A percentile compares a stretch with the other conserved stretches of the same genome.
Conservation (phyloP, 2,797 vertebrate genomes). For the Enteromius treurensis region DNA sequence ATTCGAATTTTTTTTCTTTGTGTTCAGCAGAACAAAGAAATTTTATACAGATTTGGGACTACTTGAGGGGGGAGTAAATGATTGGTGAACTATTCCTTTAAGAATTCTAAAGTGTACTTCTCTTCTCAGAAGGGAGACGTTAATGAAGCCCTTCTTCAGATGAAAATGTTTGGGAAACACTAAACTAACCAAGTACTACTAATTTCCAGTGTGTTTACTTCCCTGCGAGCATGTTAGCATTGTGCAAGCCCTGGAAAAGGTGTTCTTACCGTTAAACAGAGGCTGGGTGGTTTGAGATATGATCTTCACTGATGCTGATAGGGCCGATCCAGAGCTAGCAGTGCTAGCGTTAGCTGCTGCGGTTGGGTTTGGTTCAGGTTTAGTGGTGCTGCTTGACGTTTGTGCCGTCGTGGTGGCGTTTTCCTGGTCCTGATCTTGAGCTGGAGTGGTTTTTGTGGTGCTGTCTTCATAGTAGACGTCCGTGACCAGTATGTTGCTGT, state of each 20-base stretch:
- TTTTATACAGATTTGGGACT: too few species aligned
- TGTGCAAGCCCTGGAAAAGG: not conserved
- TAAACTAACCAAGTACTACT: not conserved
- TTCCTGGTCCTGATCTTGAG: conserved; percentile 44
- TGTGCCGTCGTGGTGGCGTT: conserved; percentile 63
- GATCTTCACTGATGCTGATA: conserved; percentile 42
- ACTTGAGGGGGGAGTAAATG: too few species aligned
- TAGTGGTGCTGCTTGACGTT: conserved; percentile 71
- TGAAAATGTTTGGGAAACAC: not conserved
- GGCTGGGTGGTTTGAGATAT: conserved; percentile 89
- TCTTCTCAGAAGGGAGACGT: not conserved
- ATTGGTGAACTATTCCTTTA: not conserved
- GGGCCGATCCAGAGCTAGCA: not conserved
- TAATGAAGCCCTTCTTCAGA: not conserved
- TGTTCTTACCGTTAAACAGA: conserved; percentile 88
- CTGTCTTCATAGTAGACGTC: conserved; percentile 75
- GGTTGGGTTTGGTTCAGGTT: conserved; percentile 37
- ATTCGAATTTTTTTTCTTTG: too few species aligned
- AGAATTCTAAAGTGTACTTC: not conserved
- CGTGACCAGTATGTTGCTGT: conserved; percentile 68
- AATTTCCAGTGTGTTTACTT: not conserved
- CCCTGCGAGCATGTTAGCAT: not conserved
- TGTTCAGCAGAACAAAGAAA: too few species aligned
- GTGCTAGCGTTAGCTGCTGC: conserved; percentile 66
- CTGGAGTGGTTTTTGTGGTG: conserved; percentile 8